A percentile compares a stretch with the other conserved stretches of the same genome.
Conservation (phyloP, 2,797 vertebrate species). For the Pangasius djambal region DNA sequence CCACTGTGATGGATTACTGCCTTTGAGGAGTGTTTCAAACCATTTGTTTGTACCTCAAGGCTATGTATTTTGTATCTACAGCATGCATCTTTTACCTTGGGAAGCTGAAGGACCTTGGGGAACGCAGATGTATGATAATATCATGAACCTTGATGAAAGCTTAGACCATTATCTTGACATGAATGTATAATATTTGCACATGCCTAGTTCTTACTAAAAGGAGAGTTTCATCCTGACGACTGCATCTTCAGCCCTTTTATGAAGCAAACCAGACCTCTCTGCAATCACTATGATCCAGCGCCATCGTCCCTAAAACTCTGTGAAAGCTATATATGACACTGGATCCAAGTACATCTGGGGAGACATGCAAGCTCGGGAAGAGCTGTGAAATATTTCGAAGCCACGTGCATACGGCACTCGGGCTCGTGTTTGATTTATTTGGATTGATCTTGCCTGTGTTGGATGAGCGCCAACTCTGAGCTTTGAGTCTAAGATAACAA, state of each 20-base stretch:
- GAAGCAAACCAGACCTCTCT: neutral
- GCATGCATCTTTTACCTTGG: neutral
- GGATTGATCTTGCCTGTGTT: constrained; percentile 48
- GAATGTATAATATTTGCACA: neutral
- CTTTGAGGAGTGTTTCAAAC: neutral
- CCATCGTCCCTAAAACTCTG: constrained; percentile 29
- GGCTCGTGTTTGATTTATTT: constrained; percentile 57
- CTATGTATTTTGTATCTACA: neutral
- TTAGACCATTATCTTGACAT: neutral
- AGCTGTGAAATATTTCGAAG: constrained; percentile 33
- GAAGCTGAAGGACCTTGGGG: neutral
- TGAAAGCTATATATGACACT: constrained; percentile 1
- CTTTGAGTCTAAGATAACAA: constrained; percentile 53
- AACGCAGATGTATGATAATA: neutral
- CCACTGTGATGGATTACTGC: too few relatives aligned
- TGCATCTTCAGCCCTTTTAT: too few relatives aligned
- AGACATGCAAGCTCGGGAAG: constrained; percentile 35
- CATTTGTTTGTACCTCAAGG: neutral
- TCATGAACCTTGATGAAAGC: neutral
- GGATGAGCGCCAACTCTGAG: constrained; percentile 45
- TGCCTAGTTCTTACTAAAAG: neutral
- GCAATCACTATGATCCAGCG: neutral
- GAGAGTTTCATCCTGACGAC: neutral
- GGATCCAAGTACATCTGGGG: constrained; percentile 33
- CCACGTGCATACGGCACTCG: constrained; percentile 5